Base-by-base conservation (phyloP, 2,113 vertebrate genomes). In the Australoheros scitulus region DNA sequence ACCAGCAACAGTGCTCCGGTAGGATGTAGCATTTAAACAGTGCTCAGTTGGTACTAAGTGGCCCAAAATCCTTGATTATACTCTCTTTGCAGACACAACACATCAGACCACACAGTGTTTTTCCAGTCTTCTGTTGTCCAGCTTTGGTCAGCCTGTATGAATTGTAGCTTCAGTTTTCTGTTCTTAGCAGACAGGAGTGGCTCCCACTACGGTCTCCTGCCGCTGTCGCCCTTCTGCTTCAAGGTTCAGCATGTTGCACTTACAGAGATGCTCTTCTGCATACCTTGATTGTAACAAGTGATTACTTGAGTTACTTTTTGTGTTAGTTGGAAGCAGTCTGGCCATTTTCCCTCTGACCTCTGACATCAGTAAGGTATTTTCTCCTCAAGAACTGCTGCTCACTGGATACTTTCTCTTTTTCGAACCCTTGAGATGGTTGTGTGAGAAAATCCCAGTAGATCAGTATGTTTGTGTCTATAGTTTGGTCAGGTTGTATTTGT, bases 281-380 rank as follows among this genome's bases (percentile, higher is more conserved):
- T 65, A 43, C 63, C 36, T 24, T 65, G n/a, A 65, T 65, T 65
- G 13, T 24, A 65, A 65, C 36, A 9, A 65, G 63, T 41, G 63
- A n/a, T 65, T 43, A 20, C 22, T 65, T 2, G 36, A 43, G 63
- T 43, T 65, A 43, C 63, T 65, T 36, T 43, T 43, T 13, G n/a
- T 65, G 36, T 65, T 43, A 47, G 13, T 10, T 47, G 47, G 63
- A 0, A 68, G 38, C 38, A 68, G 4, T 17, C 63, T 65, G 36
- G 63, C 36, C 2, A 24, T 43, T 65, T 7, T 43, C 38, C 38
- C 0, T n/a, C 34, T n/a, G 18, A 38, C 7, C 0, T n/a, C 34
- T n/a, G 18, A 38, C 7, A 15, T 64, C 4, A 65, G 2, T 22
- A 65, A 0, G 4, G 38, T 15, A 50, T 50, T 50, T 50, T 18